Evolutionary conservation across 2,113 vertebrate genomes (phyloP).

Genomic region (Lethenteron camtschaticum): DNA sequence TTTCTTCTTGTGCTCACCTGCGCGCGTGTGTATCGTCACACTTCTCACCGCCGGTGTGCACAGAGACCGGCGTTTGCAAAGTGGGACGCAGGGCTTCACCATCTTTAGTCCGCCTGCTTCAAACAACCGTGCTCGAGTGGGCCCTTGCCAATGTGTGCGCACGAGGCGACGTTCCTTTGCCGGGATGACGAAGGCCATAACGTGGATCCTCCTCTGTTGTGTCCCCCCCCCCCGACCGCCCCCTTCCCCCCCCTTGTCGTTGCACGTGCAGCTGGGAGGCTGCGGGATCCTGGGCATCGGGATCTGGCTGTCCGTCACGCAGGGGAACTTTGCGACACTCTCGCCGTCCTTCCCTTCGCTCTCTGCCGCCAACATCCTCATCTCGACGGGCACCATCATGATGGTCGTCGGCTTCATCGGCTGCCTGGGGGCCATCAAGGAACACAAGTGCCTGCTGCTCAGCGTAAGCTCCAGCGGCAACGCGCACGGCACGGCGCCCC

Average conservation of each 20-base stretch:
- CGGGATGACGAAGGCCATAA: no score
- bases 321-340: constrained; percentile 79
- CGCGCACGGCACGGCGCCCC: no score
- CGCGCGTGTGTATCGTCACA: no score
- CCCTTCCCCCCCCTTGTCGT: background rate
- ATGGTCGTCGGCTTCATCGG: constrained; percentile 95
- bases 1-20: no score
- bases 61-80: no score
- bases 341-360: constrained; percentile 77
- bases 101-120: no score
- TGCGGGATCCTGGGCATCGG: constrained; percentile 44
- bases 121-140: no score
- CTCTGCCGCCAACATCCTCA: constrained; percentile 87
- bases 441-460: constrained; percentile 71
- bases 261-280: constrained; percentile 27
- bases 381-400: constrained; percentile 54
- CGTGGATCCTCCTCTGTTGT: no score
- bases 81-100: no score
- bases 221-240: background rate
- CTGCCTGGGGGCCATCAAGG: constrained; percentile 83
- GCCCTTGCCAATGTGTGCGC: no score
- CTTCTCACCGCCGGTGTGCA: no score
- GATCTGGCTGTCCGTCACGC: constrained; percentile 46
- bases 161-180: no score
- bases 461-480: constrained; percentile 36